Conservation (phyloP, 2,797 vertebrate species). For the Falco concolor region DNA sequence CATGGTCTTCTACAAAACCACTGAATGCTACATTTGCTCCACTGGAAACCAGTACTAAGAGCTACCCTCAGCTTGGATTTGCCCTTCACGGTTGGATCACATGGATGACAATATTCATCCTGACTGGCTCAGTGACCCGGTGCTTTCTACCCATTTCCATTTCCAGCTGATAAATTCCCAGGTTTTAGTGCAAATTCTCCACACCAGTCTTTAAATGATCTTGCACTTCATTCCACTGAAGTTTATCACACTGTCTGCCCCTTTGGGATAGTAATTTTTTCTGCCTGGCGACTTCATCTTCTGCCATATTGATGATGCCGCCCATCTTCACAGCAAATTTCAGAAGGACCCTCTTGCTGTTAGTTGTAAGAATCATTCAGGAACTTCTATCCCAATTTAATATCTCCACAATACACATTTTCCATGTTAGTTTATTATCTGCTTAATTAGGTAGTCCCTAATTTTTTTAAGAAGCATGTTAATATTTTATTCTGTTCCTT, state of each 20-base stretch:
- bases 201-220: not conserved
- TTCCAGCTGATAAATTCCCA: not conserved
- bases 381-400: not conserved
- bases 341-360: not conserved
- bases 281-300: not conserved
- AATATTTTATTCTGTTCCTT: not conserved
- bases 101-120: not conserved
- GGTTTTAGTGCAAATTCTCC: not conserved
- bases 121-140: slow-evolving; percentile 14
- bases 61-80: not conserved
- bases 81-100: slow-evolving; percentile 18
- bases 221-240: not conserved
- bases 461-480: not conserved
- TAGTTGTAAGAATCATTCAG: not conserved
- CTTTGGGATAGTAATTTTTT: not conserved
- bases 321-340: not conserved
- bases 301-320: not conserved
- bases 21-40: not conserved
- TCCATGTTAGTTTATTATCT: not conserved
- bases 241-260: not conserved
- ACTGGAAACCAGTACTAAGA: not conserved
- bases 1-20: not conserved
- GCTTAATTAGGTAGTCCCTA: not conserved
- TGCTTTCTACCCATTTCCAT: not conserved
- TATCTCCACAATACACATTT: not conserved